phyloP scores from a whole-genome alignment of 2,113 vertebrate genomes.

The Sclerurus mexicanus region DNA sequence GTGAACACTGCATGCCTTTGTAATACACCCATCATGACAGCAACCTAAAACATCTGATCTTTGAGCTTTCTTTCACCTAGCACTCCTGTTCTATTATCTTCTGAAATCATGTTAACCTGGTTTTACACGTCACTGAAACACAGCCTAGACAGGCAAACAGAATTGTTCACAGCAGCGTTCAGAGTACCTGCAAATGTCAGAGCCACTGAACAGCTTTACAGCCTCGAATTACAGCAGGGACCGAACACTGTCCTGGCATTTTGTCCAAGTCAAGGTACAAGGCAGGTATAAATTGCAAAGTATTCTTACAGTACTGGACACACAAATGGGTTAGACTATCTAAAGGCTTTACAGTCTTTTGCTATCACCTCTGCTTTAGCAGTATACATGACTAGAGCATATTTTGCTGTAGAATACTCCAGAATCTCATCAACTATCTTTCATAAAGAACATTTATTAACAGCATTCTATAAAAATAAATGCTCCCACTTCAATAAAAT shows the following conservation, averaged over 20 bases:
- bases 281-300: background rate
- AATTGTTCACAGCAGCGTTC: background rate
- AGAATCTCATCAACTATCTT: constrained; percentile 34
- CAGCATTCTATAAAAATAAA: constrained; percentile 54
- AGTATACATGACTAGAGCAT: background rate
- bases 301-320: constrained; percentile 25
- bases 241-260: background rate
- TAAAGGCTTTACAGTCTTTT: background rate
- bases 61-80: background rate
- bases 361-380: background rate
- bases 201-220: background rate
- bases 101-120: background rate
- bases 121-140: background rate
- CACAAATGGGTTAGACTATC: background rate
- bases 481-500: constrained; percentile 23
- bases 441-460: constrained; percentile 27
- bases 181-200: background rate
- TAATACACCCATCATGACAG: background rate
- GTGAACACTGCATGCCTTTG: fast-evolving
- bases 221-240: background rate
- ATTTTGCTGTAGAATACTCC: background rate
- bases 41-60: background rate
- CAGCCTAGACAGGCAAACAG: background rate
- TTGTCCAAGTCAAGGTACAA: background rate
- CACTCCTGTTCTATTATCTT: background rate